Conservation (phyloP, 1,140 invertebrate species). For the Leptopilina clavipes region DNA sequence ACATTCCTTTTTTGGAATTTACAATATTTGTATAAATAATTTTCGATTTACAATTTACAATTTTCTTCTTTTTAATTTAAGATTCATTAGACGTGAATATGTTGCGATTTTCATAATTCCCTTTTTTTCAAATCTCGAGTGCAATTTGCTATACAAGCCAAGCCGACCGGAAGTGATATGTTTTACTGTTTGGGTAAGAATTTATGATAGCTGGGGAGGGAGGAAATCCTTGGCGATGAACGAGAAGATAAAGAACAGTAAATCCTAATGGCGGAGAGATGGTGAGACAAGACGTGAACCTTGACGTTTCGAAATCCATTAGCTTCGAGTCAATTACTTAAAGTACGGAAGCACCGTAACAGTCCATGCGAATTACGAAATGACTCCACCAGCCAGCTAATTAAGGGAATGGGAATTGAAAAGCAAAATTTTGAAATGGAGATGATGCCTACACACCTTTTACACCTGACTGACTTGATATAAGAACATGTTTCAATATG, state of each 20-base stretch:
- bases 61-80: too few relatives aligned
- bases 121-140: neutral
- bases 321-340: constrained; percentile 51
- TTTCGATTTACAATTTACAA: too few relatives aligned
- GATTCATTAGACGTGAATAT: too few relatives aligned
- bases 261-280: constrained; percentile 17
- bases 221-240: constrained; percentile 24
- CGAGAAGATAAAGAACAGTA: constrained; percentile 30
- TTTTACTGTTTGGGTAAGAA: constrained; percentile 30
- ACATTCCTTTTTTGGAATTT: too few relatives aligned
- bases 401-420: constrained; percentile 37
- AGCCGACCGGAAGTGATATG: neutral
- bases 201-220: constrained; percentile 3
- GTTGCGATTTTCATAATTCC: too few relatives aligned
- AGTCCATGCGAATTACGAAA: constrained; percentile 35
- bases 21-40: too few relatives aligned
- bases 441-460: neutral
- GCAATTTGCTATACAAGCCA: neutral
- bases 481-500: neutral
- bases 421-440: constrained; percentile 2
- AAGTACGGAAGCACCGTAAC: constrained; percentile 41
- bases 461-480: constrained; percentile 12
- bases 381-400: constrained; percentile 22
- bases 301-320: constrained; percentile 45
- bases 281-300: constrained; percentile 15